phyloP scores from a whole-genome alignment of 2,113 vertebrate species.

The Lucifuga dentata region DNA sequence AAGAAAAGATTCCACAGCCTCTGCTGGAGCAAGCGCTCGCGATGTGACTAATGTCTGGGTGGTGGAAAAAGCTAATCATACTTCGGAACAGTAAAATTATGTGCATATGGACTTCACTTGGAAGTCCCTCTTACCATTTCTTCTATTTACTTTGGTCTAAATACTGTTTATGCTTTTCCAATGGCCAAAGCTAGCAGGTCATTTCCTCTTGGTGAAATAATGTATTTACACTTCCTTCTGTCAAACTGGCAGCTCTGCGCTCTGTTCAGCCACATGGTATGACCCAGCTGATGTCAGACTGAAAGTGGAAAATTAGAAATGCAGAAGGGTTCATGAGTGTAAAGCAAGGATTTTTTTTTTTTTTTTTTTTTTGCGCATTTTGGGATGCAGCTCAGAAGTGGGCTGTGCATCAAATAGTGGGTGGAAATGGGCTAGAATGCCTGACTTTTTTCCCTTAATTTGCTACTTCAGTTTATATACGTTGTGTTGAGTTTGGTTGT shows the following conservation, averaged over 20 bases:
- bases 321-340: neutral
- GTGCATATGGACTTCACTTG: constrained; percentile 32
- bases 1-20: too few relatives aligned
- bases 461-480: too few relatives aligned
- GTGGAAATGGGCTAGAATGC: too few relatives aligned
- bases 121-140: constrained; percentile 44
- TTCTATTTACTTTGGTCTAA: constrained; percentile 19
- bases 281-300: neutral
- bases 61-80: constrained; percentile 71
- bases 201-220: constrained; percentile 38
- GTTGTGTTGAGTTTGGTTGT: too few relatives aligned
- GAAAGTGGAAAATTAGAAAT: neutral
- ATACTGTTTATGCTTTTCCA: constrained; percentile 13
- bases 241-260: neutral
- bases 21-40: constrained; percentile 10
- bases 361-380: too few relatives aligned
- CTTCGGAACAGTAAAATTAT: constrained; percentile 49
- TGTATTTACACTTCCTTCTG: constrained; percentile 37
- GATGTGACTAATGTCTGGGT: constrained; percentile 65
- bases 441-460: too few relatives aligned
- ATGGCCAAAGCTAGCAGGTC: constrained; percentile 5
- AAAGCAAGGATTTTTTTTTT: too few relatives aligned
- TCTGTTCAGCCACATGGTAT: constrained; percentile 28
- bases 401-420: too few relatives aligned
- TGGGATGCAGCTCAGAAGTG: too few relatives aligned